phyloP scores from a whole-genome alignment of 1,140 invertebrate species.

The Chionoecetes opilio region DNA sequence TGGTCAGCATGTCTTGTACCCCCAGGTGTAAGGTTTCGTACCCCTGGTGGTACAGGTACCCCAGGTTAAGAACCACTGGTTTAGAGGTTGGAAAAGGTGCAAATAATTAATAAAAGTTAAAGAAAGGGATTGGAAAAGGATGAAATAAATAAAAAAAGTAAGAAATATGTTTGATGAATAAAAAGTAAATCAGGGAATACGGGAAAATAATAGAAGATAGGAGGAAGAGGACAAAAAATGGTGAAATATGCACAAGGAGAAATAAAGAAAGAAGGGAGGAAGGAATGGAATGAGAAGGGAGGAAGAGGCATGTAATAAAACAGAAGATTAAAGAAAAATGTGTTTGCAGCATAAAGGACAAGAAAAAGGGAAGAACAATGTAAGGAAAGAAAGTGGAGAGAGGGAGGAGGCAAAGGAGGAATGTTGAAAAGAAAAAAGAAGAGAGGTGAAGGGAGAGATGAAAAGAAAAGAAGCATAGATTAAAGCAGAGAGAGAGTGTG shows the following conservation, averaged over 20 bases:
- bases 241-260: background rate
- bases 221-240: background rate
- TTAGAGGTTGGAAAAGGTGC: too few relatives aligned
- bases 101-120: too few relatives aligned
- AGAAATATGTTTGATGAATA: too few relatives aligned
- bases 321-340: background rate
- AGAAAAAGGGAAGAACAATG: background rate
- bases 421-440: background rate
- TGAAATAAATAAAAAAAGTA: too few relatives aligned
- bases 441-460: background rate
- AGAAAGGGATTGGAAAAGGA: too few relatives aligned
- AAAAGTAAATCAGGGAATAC: too few relatives aligned
- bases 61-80: too few relatives aligned
- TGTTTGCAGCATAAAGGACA: background rate
- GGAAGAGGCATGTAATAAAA: background rate
- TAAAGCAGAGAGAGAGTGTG: too few relatives aligned
- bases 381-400: background rate
- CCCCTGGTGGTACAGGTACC: too few relatives aligned
- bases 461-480: too few relatives aligned
- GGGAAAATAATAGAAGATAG: background rate
- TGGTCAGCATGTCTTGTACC: too few relatives aligned
- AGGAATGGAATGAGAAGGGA: background rate
- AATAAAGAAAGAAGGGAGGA: background rate
- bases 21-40: too few relatives aligned
- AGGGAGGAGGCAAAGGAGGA: background rate